These are phyloP conservation scores for Tanytarsus gracilentus DNA, from an alignment of 2,888 invertebrate species.

Conservation along the genomic window DNA sequence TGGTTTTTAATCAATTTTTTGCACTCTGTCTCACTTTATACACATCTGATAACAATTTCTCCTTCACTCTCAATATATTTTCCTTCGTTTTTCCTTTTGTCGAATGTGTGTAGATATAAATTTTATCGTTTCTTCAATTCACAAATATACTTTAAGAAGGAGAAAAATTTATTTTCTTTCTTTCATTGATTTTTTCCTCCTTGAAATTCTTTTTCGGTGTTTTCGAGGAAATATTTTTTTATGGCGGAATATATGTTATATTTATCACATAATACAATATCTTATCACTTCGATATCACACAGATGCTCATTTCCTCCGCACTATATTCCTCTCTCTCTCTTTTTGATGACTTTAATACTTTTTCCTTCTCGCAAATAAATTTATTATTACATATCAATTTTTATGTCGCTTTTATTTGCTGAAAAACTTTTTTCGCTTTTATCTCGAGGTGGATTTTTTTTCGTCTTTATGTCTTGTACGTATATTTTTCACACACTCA, in stretches of 20 bases:
- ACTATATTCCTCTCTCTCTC: not conserved
- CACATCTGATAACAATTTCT: constrained; percentile 25
- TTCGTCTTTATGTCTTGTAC: not conserved
- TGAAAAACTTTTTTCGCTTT: not conserved
- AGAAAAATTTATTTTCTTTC: constrained; percentile 5
- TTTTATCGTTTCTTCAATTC: not conserved
- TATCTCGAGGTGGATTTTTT: not conserved
- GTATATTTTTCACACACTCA: not conserved
- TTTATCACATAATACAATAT: constrained; percentile 29
- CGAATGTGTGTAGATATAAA: not conserved
- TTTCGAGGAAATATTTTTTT: constrained; percentile 11
- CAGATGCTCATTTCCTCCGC: constrained; percentile 14
- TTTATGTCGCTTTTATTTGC: not conserved
- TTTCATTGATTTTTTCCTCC: constrained; percentile 4
- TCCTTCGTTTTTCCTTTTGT: not conserved
- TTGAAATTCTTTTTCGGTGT: not conserved
- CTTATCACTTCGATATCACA: constrained; percentile 29
- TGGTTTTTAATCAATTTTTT: constrained; percentile 28
- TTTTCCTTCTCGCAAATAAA: not conserved
- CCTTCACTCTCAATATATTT: not conserved
- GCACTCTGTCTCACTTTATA: constrained; percentile 24
- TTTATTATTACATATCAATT: constrained; percentile 13
- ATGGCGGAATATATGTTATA: constrained; percentile 14
- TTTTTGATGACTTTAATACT: not conserved
- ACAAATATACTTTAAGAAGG: constrained; percentile 23